Percentiles rank a stretch among this genome's conserved stretches.
These are phyloP conservation scores for Arvicanthis niloticus DNA, from an alignment of 2,113 vertebrate species.

Conservation along the genomic window DNA sequence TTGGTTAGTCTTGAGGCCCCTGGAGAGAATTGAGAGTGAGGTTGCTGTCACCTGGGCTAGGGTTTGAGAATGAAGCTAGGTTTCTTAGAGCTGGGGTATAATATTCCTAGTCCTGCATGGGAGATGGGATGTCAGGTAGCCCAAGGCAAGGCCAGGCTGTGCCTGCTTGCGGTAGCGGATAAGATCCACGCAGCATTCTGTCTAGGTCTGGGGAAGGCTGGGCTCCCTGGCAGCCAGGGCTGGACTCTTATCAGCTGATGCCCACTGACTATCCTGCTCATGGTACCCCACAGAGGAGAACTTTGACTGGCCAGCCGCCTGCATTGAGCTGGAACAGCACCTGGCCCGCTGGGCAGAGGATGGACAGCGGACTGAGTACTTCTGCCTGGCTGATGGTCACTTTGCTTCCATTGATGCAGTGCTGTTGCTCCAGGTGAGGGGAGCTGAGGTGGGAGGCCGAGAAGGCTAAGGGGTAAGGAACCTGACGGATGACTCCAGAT, in stretches of 20 bases:
- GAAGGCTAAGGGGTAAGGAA: background rate
- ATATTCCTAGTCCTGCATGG: background rate
- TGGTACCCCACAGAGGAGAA: conserved; percentile 82
- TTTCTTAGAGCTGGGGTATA: background rate
- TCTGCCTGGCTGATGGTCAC: conserved; percentile 90
- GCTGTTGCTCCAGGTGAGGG: conserved; percentile 90
- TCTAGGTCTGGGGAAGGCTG: background rate
- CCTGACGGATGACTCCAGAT: background rate
- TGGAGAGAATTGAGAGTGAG: background rate
- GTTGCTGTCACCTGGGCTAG: background rate
- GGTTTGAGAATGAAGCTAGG: background rate
- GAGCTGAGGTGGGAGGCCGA: background rate
- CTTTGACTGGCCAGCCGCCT: conserved; percentile 92
- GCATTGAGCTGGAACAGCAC: conserved; percentile 94
- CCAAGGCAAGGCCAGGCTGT: background rate
- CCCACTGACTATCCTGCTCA: background rate
- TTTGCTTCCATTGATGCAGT: conserved; percentile 92
- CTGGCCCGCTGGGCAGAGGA: conserved; percentile 89
- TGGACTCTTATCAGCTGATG: background rate
- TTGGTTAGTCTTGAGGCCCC: background rate
- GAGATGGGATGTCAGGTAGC: background rate
- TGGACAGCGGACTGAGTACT: conserved; percentile 86
- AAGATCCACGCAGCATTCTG: background rate
- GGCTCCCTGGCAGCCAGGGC: background rate
- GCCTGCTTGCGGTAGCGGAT: background rate